Evolutionary conservation across 1,140 invertebrate species (phyloP).

Genomic region (Drosophila mayri): DNA sequence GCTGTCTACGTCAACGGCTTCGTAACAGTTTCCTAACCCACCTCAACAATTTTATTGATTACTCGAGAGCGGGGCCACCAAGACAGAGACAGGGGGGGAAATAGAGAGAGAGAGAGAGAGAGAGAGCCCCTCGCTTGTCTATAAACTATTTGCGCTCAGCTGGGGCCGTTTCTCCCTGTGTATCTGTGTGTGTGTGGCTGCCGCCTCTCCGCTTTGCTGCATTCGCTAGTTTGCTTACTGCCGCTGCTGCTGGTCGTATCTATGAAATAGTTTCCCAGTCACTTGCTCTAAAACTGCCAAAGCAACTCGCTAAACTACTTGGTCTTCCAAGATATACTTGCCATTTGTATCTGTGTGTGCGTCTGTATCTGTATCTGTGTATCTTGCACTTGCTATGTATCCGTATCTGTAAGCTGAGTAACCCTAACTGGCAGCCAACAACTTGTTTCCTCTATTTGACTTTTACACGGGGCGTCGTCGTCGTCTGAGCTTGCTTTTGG

Average conservation of each 20-base stretch:
- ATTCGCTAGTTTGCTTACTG: slow-evolving; percentile 48
- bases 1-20: slow-evolving; percentile 61
- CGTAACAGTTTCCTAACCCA: slow-evolving; percentile 85
- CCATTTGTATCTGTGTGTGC: slow-evolving; percentile 10
- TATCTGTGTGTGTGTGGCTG: slow-evolving; percentile 6
- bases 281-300: slow-evolving; percentile 69
- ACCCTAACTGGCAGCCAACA: slow-evolving; percentile 67
- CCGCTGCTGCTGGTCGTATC: background rate
- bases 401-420: slow-evolving; percentile 42
- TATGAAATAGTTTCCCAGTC: slow-evolving; percentile 79
- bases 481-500: slow-evolving; percentile 35
- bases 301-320: slow-evolving; percentile 67
- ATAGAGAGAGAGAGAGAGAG: slow-evolving; percentile 31
- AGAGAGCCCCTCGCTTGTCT: slow-evolving; percentile 29
- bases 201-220: slow-evolving; percentile 48
- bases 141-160: slow-evolving; percentile 69
- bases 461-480: slow-evolving; percentile 69
- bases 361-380: slow-evolving; percentile 8
- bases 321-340: slow-evolving; percentile 27
- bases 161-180: slow-evolving; percentile 38
- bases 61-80: slow-evolving; percentile 71
- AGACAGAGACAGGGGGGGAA: slow-evolving; percentile 20
- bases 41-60: slow-evolving; percentile 85
- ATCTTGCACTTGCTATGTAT: slow-evolving; percentile 59
- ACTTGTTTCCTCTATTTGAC: slow-evolving; percentile 82